These are phyloP conservation scores for Erythrolamprus reginae DNA, from an alignment of 2,113 vertebrate genomes.

Conservation along the genomic window DNA sequence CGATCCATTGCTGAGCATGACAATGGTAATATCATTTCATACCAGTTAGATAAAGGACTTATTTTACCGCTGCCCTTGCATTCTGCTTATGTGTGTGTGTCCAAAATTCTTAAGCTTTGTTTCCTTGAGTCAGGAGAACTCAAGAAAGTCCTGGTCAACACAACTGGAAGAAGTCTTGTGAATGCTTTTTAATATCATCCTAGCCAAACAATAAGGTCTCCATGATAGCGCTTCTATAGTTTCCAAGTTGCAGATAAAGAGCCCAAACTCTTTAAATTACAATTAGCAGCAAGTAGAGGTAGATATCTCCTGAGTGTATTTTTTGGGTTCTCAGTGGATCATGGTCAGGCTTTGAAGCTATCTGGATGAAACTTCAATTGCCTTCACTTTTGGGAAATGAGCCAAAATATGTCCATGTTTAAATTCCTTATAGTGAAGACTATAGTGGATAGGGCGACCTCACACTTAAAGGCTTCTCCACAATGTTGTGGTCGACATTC, in stretches of 20 bases:
- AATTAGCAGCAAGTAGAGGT: not conserved
- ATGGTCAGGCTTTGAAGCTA: not conserved
- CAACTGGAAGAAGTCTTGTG: not conserved
- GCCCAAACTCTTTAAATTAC: not conserved
- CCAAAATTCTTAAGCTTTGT: not conserved
- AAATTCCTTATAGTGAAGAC: not conserved
- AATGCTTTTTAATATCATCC: not conserved
- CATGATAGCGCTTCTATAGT: not conserved
- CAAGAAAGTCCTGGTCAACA: not conserved
- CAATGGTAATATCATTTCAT: not conserved
- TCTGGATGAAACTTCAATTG: not conserved
- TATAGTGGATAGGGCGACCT: not conserved
- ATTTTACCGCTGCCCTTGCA: not conserved
- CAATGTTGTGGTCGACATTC: not conserved
- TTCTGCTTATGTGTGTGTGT: not conserved
- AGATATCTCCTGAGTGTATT: not conserved
- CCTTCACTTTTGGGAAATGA: not conserved
- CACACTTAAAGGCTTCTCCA: not conserved
- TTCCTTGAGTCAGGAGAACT: not conserved
- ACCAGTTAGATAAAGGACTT: not conserved
- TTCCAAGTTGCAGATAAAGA: not conserved
- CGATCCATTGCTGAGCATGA: constrained; percentile 60
- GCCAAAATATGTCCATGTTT: not conserved
- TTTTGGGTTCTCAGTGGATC: not conserved
- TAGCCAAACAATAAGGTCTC: not conserved